Evolutionary conservation across 2,797 vertebrate species (phyloP), one percentile per base, ranked within the genome.

Genomic region (Otolemur crassicaudatus): DNA sequence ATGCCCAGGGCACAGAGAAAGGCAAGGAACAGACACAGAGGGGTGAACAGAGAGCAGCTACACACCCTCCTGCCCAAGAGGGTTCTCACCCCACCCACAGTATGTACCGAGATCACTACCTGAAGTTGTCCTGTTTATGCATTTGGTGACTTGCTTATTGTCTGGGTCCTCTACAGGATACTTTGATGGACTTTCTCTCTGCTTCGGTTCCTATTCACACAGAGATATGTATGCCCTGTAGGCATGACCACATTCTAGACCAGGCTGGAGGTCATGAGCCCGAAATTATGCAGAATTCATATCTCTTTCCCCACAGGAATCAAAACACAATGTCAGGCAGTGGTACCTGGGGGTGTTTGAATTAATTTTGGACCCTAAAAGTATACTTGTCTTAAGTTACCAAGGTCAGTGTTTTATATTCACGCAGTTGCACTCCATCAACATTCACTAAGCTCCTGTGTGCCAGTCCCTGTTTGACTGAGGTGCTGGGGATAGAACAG

Each of bases 311-410:
- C 27, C 22, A 25, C 73, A 37, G 79, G 87, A 87, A 43, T 86
- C 73, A 67, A 81, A 94, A 61, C 67, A 75, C 70, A 29, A 25
- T 20, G 17, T n/a, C 60, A 53, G 49, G 80, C 16, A 61, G 69
- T 58, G 58, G 86, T 49, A 49, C 53, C 3, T 75, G 63, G 37
- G 61, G 11, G 43, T 63, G 53, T 84, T 56, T 81, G 56, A 72
- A 73, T 81, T 76, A 46, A 86, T 76, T 79, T n/a, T 34, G 43
- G 60, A 56, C 40, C 73, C 31, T 17, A 61, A 85, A 89, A 75
- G 11, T 63, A 8, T 13, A 40, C 14, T 72, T 80, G 17, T 86
- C 60, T 75, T 58, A 27, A 49, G 49, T 70, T 75, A 49, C 13
- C 69, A 43, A 5, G 8, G 17, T 11, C 29, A 31, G 2, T 9